Evolutionary conservation across 2,797 vertebrate genomes (phyloP), one percentile per base, ranked within the genome.

Genomic region (Myotis pilosus): DNA sequence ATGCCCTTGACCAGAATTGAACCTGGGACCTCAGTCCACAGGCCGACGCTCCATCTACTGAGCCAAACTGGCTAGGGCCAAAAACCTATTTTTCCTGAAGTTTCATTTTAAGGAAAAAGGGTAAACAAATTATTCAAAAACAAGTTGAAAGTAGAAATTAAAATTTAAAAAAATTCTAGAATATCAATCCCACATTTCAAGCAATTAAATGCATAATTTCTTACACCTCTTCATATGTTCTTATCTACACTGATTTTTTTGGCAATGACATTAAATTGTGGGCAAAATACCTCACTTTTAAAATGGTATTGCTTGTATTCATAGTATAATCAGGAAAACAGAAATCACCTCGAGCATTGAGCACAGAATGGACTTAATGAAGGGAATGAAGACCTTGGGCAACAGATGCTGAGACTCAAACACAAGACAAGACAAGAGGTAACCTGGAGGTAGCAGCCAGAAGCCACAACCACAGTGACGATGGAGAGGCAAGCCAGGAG

Each of bases 21-120:
- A 44, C 44, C 9, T 11, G 44, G 44, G 44, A 44, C 44, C 44
- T 44, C 44, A 44, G 44, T 44, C 44, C 10, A 0, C 44, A 44
- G 44, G 10, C 44, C 10, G 44, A 44, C 2, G 44, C 10, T 44
- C 44, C 2, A 44, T 44, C 44, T 10, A 44, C 44, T 44, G 44
- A 44, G 44, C 44, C 44, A 44, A 44, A 44, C 10, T 10, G 2
- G 44, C 44, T 2, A 44, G 44, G 44, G 44, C 44, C 44, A 44
- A 44, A 19, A 72, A 28, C 57, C 5, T 60, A 60, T 60, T 53
- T 94, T 92, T 25, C 6, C 44, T 72, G 17, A 62, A 22, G 3
- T 68, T 95, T 79, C 4, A 90, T 51, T 94, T 93, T 68, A 90
- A 93, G 12, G 51, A 82, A n/a, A 80, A 96, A 80, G 17, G 41